Base-by-base conservation (phyloP, 2,888 invertebrate genomes). In the Drosophila leonis region DNA sequence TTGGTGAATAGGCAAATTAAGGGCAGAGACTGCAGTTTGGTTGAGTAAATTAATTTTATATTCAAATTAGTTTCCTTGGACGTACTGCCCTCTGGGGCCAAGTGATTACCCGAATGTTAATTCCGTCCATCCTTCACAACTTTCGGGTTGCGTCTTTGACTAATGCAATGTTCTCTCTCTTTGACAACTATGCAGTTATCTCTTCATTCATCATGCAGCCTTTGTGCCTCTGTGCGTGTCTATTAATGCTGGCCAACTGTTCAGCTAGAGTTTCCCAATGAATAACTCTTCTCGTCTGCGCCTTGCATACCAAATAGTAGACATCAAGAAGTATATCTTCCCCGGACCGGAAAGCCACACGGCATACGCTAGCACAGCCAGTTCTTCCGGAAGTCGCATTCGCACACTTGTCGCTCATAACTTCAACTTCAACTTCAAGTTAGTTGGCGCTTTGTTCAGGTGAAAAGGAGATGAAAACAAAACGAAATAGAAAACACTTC, bases 341-440 rank as follows among this genome's bases (percentile, higher is more conserved):
- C 48, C 33, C 29, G 44, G 39, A 18, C 61, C 71, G 65, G 81
- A 68, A 68, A 74, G 65, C 78, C 76, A 46, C 80, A 79, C 48
- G 65, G 65, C 51, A 64, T 67, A 65, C 60, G 54, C 55, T 41
- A 20, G 46, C 44, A 42, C 39, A 59, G 44, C 20, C 67, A 55
- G 54, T 33, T 55, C 56, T 61, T 60, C 54, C 64, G 77, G 73
- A 75, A 85, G 85, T 88, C 70, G 73, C 72, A 88, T 88, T 88
- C 78, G 72, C 86, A 76, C 88, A 86, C 88, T 88, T 83, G 86
- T 86, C 84, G 81, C 81, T 86, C 88, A 88, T 77, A 77, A 77
- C 79, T 78, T 75, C 51, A 82, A 77, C 79, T 78, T 75, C 51
- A 82, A 75, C 72, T 85, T 74, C 55, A 48, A 68, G 69, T 57